Percentiles rank a stretch among this genome's conserved stretches.
Conservation (phyloP, 2,888 invertebrate species). For the Coecobrya sp. region DNA sequence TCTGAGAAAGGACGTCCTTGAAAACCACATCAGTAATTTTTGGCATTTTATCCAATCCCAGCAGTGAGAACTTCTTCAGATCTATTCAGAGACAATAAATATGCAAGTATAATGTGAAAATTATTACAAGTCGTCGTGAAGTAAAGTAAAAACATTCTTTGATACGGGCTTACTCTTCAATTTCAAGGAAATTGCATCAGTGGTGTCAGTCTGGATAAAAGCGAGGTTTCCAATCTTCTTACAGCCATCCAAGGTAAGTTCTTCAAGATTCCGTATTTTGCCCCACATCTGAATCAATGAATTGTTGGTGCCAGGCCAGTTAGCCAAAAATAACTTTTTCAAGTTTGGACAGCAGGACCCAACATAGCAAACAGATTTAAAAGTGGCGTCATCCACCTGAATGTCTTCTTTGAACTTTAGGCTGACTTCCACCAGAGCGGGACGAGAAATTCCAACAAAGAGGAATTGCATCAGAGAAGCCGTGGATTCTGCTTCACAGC, state of each 20-base stretch:
- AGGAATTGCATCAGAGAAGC: not conserved
- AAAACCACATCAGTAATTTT: not conserved
- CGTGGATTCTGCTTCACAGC: not conserved
- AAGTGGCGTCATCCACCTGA: too few species aligned
- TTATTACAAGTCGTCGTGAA: too few species aligned
- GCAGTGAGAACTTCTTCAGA: not conserved
- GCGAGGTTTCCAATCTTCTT: not conserved
- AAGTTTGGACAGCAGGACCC: not conserved
- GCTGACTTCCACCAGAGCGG: not conserved
- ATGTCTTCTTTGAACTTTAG: not conserved
- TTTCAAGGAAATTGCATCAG: not conserved
- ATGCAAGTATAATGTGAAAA: too few species aligned
- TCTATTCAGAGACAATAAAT: not conserved
- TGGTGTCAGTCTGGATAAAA: not conserved
- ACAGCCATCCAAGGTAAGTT: not conserved
- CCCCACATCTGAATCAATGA: not conserved
- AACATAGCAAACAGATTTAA: not conserved
- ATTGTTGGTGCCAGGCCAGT: slow-evolving; percentile 14
- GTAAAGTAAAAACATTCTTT: too few species aligned
- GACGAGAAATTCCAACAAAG: not conserved
- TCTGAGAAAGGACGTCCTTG: not conserved
- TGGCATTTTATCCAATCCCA: not conserved
- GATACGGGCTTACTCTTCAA: not conserved
- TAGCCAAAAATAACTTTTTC: not conserved
- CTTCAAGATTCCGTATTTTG: not conserved